Base-by-base conservation (phyloP, 92 coral and sea anemone genomes). In the Phymanthus crucifer region DNA sequence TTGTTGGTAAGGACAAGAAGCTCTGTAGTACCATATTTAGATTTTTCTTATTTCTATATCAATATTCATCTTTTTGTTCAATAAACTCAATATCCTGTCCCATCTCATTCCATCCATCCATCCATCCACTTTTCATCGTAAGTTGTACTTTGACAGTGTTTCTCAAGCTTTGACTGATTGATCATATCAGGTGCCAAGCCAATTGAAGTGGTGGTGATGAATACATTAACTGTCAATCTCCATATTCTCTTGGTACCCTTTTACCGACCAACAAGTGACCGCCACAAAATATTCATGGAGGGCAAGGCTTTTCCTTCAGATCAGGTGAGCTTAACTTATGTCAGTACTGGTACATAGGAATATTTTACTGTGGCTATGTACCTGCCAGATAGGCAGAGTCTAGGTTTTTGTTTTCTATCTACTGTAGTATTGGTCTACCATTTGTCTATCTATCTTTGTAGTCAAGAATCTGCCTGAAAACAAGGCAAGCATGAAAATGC, bases 251-350 rank as follows among this genome's bases (percentile, higher is more conserved):
- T 95, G 99, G 98, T 93, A 21, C 96, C 99, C 1, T 95, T 95
- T 47, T 95, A 95, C 85, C 66, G 98, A 72, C 99, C 99, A 64
- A 91, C 96, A 64, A 82, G 89, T 3, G 56, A 76, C 66, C 83
- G 98, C 75, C 87, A 93, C 75, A 95, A 93, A 76, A 91, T 95
- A 38, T 83, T 95, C 32, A 78, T 95, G 24, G 99, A 95, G 36
- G 94, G 86, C 48, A 95, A 93, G 56, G 89, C 94, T n/a, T 95
- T 95, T 72, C 99, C 99, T 13, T 93, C 99, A 2, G 99, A 95
- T 71, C 88, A 88, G 79, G 99, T 95, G 77, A 73, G 12, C 34
- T 34, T 34, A 35, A 31, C 1, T 65, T 65, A 7, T 66, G 23
- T n/a, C n/a, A n/a, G n/a, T n/a, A n/a, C n/a, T n/a, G n/a, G n/a